A percentile compares a stretch with the other conserved stretches of the same genome.
phyloP scores from a whole-genome alignment of 2,888 invertebrate species.

The Disparrhopalites patrizii region DNA sequence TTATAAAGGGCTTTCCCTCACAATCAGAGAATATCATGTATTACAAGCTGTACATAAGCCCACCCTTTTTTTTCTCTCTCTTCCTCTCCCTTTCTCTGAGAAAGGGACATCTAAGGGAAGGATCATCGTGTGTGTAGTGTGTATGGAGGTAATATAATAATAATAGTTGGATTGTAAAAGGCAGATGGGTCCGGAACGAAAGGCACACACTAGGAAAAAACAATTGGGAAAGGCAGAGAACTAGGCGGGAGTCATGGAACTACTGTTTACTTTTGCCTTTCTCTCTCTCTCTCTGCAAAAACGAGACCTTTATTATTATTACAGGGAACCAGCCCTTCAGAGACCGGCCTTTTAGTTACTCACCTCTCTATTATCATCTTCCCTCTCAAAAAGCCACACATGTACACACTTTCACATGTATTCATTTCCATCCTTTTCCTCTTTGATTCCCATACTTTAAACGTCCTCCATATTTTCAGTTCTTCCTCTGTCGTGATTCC shows the following conservation, averaged over 20 bases:
- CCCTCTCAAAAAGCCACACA: constrained; percentile 6
- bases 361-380: constrained; percentile 7
- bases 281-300: constrained; percentile 13
- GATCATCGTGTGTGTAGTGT: too few relatives aligned
- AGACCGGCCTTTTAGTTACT: constrained; percentile 4
- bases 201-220: constrained; percentile 21
- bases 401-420: constrained; percentile 19
- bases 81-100: not conserved
- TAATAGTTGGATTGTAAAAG: too few relatives aligned
- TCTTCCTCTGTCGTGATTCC: too few relatives aligned
- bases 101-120: too few relatives aligned
- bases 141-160: too few relatives aligned
- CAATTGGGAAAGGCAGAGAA: constrained; percentile 16
- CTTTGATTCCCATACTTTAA: too few relatives aligned
- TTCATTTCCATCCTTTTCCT: constrained; percentile 21
- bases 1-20: too few relatives aligned
- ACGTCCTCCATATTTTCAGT: too few relatives aligned
- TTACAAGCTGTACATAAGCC: not conserved
- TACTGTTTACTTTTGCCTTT: not conserved
- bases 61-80: constrained; percentile 5
- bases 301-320: constrained; percentile 17
- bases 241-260: constrained; percentile 18
- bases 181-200: constrained; percentile 28
- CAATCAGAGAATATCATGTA: not conserved
- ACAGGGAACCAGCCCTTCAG: not conserved